Conservation (phyloP, 2,113 vertebrate genomes). For the Dolichallabes microphthalmus region DNA sequence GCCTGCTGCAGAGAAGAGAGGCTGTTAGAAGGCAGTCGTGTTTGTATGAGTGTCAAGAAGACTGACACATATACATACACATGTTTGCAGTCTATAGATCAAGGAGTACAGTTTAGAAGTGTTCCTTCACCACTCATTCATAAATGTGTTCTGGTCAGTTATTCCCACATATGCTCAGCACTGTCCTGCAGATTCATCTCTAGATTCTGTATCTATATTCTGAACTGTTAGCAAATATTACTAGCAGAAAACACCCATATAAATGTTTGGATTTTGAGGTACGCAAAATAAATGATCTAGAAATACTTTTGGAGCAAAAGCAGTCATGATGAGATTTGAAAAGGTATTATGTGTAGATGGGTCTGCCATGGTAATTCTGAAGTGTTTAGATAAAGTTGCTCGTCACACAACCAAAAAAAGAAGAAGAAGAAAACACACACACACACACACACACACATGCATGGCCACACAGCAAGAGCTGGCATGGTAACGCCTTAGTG, state of each 20-base stretch:
- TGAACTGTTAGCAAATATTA: background rate
- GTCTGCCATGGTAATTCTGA: constrained; percentile 1
- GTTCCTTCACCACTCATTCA: background rate
- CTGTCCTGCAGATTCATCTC: background rate
- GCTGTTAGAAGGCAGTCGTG: background rate
- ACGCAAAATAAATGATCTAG: background rate
- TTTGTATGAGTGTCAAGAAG: constrained; percentile 14
- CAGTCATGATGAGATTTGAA: background rate
- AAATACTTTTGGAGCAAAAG: background rate
- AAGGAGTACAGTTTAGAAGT: background rate
- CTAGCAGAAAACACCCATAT: background rate
- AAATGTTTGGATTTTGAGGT: background rate
- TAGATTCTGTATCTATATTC: background rate
- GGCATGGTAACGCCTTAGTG: constrained; percentile 56
- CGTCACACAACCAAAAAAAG: background rate
- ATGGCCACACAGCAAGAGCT: constrained; percentile 47
- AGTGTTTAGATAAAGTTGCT: constrained; percentile 19
- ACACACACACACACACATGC: constrained; percentile 14
- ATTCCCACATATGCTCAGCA: background rate
- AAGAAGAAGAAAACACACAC: too few relatives aligned
- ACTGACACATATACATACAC: constrained; percentile 1
- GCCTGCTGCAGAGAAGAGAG: background rate
- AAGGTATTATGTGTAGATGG: background rate
- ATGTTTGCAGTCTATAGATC: constrained; percentile 6
- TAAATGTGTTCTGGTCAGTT: background rate